phyloP scores from a whole-genome alignment of 2,888 invertebrate genomes.

The Prosapia bicincta region DNA sequence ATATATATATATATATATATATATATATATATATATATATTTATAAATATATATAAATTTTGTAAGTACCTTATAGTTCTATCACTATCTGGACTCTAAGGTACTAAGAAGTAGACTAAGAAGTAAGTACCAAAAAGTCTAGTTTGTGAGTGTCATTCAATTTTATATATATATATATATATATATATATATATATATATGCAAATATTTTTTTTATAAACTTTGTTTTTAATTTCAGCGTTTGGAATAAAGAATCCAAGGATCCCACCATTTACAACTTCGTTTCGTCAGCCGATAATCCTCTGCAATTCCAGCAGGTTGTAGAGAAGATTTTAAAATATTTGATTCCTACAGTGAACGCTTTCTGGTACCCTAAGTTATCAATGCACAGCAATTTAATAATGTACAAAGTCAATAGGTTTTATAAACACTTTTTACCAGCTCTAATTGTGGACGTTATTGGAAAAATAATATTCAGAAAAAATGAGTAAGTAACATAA shows the following conservation, averaged over 20 bases:
- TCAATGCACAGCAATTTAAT: slow-evolving; percentile 55
- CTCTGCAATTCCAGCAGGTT: slow-evolving; percentile 75
- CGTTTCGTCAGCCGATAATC: slow-evolving; percentile 74
- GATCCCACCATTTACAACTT: slow-evolving; percentile 67
- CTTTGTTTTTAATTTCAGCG: slow-evolving; percentile 21
- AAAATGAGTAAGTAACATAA: slow-evolving; percentile 13
- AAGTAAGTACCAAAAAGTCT: too few relatives aligned
- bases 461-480: slow-evolving; percentile 10
- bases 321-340: slow-evolving; percentile 51
- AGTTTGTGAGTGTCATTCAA: too few relatives aligned
- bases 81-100: too few relatives aligned
- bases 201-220: too few relatives aligned
- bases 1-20: too few relatives aligned
- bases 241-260: slow-evolving; percentile 7
- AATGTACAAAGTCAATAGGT: slow-evolving; percentile 52
- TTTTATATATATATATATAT: too few relatives aligned
- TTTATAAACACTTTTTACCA: slow-evolving; percentile 67
- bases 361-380: slow-evolving; percentile 52
- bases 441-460: slow-evolving; percentile 61
- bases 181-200: too few relatives aligned
- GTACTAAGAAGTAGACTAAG: too few relatives aligned
- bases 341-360: slow-evolving; percentile 43
- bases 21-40: too few relatives aligned
- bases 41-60: too few relatives aligned
- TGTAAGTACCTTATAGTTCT: too few relatives aligned